Evolutionary conservation across 2,113 vertebrate species (phyloP), one percentile per base, ranked within the genome.

Genomic region (Anser cygnoides): DNA sequence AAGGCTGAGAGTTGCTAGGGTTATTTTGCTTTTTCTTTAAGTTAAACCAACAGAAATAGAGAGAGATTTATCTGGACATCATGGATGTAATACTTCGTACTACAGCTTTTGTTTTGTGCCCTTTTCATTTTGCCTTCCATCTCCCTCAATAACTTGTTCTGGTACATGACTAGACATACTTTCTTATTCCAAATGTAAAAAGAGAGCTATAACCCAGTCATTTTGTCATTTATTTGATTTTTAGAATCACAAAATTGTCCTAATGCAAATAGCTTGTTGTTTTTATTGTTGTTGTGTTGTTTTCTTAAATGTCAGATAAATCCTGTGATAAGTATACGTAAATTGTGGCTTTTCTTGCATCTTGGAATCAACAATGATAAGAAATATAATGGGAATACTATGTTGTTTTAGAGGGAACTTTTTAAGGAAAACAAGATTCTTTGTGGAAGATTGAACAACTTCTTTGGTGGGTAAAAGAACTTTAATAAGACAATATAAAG

Each of bases 191-290:
- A 62, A 68, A 77, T 37, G 41, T 58, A 31, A 70, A 91, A 84
- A 75, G 54, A 50, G 23, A 93, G n/a, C 18, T 44, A 22, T 91
- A 49, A 88, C 22, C 6, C 91, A 28, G 22, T 26, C 3, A 19
- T 57, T 50, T 80, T 52, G 8, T 41, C 43, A 82, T 54, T 76
- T 97, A 39, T 87, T 96, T 92, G 37, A 37, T 63, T 89, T 92
- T 83, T 75, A 63, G 17, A 67, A 67, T 6, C 9, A 68, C 29
- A 65, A 52, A 79, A 46, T 41, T 59, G 10, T 78, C 41, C 9
- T 59, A 8, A 5, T 18, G 77, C 4, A 84, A 82, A 87, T 39
- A 65, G 2, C 4, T 59, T 33, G 17, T 7, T 12, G 10, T 49
- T 6, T 21, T 33, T 17, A 10, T 13, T 13, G 46, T 21, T 5